phyloP scores from a whole-genome alignment of 2,888 invertebrate species.

The Dolichomitus sp. region DNA sequence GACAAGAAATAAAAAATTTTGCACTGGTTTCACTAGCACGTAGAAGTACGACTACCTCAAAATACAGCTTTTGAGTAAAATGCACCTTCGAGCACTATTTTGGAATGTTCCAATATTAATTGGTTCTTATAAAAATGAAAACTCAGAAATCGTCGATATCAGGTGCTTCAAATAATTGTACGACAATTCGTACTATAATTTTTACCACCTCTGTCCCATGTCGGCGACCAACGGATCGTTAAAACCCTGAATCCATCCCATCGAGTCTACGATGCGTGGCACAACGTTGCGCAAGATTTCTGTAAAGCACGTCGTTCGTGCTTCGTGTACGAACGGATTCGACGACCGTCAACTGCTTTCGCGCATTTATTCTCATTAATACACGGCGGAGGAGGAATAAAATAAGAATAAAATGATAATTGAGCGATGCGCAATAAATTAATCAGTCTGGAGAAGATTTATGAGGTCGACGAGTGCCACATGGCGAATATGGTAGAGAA shows the following conservation, averaged over 20 bases:
- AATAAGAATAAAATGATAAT: slow-evolving; percentile 37
- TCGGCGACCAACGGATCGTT: slow-evolving; percentile 15
- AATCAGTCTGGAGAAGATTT: slow-evolving; percentile 25
- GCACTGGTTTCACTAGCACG: too few species aligned
- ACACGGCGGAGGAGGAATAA: background rate
- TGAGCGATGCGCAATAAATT: slow-evolving; percentile 36
- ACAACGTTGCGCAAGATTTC: slow-evolving; percentile 52
- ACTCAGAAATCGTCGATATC: background rate
- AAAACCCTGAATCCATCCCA: slow-evolving; percentile 28
- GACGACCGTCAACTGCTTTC: slow-evolving; percentile 5
- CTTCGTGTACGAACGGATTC: slow-evolving; percentile 17
- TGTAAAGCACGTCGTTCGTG: slow-evolving; percentile 27
- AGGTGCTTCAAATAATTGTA: background rate
- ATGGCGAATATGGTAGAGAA: background rate
- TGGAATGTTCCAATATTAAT: background rate
- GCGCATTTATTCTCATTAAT: slow-evolving; percentile 35
- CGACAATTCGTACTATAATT: background rate
- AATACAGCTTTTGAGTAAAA: background rate
- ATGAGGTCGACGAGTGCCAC: slow-evolving; percentile 26
- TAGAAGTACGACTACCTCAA: background rate
- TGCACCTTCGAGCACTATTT: background rate
- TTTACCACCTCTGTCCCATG: background rate
- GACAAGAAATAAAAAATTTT: too few species aligned
- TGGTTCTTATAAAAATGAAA: background rate
- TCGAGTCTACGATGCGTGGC: slow-evolving; percentile 5